These are phyloP conservation scores for Myotis lucifugus DNA, from an alignment of 2,113 vertebrate genomes.

Conservation along the genomic window DNA sequence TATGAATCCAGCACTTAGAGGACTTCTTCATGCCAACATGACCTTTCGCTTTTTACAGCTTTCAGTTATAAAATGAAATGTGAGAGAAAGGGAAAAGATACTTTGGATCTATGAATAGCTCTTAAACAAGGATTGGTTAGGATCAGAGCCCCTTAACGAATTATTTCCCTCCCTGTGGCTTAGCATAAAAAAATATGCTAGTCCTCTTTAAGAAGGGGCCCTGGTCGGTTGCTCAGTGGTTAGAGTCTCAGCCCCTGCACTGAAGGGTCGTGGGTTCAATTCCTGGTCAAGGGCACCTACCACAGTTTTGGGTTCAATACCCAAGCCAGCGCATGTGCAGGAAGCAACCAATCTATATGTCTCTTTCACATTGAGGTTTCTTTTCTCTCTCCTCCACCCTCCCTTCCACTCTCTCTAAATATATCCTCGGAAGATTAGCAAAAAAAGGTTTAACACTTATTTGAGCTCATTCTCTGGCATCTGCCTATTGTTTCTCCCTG, in stretches of 20 bases:
- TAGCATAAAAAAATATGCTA: constrained; percentile 5
- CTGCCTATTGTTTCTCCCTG: not conserved
- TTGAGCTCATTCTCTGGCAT: not conserved
- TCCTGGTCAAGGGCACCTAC: too few relatives aligned
- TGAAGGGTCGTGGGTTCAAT: too few relatives aligned
- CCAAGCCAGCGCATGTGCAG: too few relatives aligned
- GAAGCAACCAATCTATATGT: too few relatives aligned
- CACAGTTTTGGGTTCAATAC: too few relatives aligned
- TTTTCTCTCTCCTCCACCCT: too few relatives aligned
- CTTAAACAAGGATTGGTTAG: not conserved
- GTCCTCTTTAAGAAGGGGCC: not conserved
- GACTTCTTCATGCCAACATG: not conserved
- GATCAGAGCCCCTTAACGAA: not conserved
- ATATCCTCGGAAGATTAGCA: too few relatives aligned
- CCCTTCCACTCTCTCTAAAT: too few relatives aligned
- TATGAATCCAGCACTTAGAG: not conserved
- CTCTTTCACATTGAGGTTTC: too few relatives aligned
- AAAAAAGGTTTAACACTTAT: not conserved
- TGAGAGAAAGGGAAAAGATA: not conserved
- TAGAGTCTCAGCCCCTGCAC: too few relatives aligned
- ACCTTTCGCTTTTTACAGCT: not conserved
- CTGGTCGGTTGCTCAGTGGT: too few relatives aligned
- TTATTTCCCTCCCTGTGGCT: not conserved
- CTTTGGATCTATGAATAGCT: not conserved
- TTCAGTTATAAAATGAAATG: constrained; percentile 5